Evolutionary conservation across 2,797 vertebrate species (phyloP).

Genomic region (Coccyzus lansbergi): DNA sequence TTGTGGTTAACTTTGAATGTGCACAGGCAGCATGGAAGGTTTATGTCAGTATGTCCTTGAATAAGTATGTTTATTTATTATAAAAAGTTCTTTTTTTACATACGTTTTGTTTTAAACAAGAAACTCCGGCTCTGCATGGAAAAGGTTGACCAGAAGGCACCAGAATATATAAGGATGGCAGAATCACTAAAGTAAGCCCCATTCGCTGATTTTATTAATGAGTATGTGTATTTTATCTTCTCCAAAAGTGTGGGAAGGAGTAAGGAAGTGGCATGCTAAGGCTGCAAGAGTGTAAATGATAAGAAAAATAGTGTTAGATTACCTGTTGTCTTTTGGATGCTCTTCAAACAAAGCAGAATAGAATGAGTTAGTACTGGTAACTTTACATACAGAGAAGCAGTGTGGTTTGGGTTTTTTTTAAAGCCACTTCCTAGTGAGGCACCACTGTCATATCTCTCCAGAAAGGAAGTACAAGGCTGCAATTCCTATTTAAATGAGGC

Average conservation of each 20-base stretch:
- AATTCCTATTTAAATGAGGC: not conserved
- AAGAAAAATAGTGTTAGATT: not conserved
- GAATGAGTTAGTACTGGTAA: not conserved
- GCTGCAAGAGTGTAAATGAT: not conserved
- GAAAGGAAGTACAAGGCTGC: not conserved
- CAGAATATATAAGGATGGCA: slow-evolving; percentile 94
- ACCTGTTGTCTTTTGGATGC: not conserved
- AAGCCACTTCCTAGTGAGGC: not conserved
- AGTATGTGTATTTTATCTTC: not conserved
- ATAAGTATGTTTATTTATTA: not conserved
- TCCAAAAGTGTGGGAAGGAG: not conserved
- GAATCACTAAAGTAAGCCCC: slow-evolving; percentile 92
- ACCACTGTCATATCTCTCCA: not conserved
- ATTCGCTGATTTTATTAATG: not conserved
- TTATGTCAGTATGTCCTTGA: not conserved
- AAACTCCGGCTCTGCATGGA: slow-evolving; percentile 94
- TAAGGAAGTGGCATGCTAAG: not conserved
- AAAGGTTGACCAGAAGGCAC: slow-evolving; percentile 93
- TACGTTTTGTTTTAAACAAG: slow-evolving; percentile 71
- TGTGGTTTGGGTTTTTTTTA: not conserved
- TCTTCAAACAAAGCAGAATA: not conserved
- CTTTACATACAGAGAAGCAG: not conserved
- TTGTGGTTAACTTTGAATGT: not conserved
- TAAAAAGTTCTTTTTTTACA: not conserved
- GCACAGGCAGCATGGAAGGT: not conserved